Conservation (phyloP, 2,113 vertebrate species). For the Triplophysa dalaica region DNA sequence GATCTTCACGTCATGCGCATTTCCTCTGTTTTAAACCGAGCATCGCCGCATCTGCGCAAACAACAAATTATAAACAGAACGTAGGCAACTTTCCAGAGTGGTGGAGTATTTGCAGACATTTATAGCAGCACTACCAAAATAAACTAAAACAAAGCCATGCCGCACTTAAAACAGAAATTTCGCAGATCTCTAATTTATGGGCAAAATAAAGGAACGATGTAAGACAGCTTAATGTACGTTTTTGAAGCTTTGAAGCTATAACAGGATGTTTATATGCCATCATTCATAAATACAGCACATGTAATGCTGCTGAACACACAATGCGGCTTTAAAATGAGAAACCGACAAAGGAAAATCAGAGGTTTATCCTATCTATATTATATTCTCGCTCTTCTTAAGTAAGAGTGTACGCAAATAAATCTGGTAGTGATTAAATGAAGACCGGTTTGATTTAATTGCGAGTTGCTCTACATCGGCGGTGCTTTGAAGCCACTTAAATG, state of each 20-base stretch:
- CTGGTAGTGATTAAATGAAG: constrained; percentile 51
- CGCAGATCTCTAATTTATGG: constrained; percentile 12
- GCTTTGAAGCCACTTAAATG: constrained; percentile 53
- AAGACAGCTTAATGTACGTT: constrained; percentile 12
- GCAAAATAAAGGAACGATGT: background rate
- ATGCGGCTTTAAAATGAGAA: background rate
- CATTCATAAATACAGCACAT: background rate
- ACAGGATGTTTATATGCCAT: constrained; percentile 3
- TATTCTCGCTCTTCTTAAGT: constrained; percentile 29
- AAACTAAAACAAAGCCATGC: constrained; percentile 4
- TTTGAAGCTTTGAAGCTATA: constrained; percentile 29
- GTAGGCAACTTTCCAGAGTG: constrained; percentile 17
- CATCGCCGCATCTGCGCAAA: constrained; percentile 47
- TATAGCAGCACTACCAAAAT: constrained; percentile 15
- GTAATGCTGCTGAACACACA: constrained; percentile 7
- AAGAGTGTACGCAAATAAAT: constrained; percentile 49
- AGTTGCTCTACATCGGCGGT: constrained; percentile 41
- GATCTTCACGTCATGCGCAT: constrained; percentile 64
- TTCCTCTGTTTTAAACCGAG: constrained; percentile 60
- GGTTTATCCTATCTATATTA: background rate
- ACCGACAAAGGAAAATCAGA: background rate
- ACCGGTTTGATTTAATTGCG: constrained; percentile 57
- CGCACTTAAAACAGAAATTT: background rate
- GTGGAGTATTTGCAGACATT: constrained; percentile 1
- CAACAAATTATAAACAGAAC: constrained; percentile 36